These are phyloP conservation scores for Terrapene triunguis DNA, from an alignment of 2,113 vertebrate genomes.

Conservation along the genomic window DNA sequence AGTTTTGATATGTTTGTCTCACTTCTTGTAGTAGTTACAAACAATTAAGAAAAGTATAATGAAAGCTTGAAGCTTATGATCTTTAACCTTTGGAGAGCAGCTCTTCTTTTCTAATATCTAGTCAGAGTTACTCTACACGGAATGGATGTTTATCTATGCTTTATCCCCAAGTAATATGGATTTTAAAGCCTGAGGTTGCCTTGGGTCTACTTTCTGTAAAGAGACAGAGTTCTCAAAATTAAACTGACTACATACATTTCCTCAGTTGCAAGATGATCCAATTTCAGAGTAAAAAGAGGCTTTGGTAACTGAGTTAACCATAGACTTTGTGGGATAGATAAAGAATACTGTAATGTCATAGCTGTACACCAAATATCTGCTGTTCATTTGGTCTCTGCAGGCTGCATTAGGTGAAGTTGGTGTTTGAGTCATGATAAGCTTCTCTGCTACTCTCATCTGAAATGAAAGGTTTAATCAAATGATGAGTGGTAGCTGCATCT, in stretches of 20 bases:
- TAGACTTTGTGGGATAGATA: neutral
- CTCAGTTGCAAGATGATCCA: neutral
- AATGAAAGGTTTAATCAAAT: neutral
- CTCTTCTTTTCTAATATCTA: neutral
- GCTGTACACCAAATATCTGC: neutral
- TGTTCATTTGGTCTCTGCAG: neutral
- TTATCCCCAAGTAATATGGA: neutral
- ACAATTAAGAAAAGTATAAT: neutral
- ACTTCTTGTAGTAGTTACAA: neutral
- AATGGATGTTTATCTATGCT: rapidly evolving
- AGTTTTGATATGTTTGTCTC: neutral
- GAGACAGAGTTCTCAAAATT: neutral
- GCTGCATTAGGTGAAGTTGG: neutral
- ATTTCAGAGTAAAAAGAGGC: neutral
- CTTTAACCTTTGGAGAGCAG: neutral
- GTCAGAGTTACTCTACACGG: neutral
- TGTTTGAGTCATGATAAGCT: neutral
- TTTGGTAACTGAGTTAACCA: neutral
- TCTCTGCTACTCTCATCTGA: neutral
- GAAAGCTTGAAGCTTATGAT: neutral
- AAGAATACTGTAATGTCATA: neutral
- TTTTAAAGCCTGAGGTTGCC: neutral
- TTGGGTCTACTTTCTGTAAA: neutral
- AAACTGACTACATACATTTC: neutral
- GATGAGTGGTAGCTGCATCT: neutral